Base-by-base conservation (phyloP, 1,140 invertebrate genomes). In the Zaprionus lachaisei region DNA sequence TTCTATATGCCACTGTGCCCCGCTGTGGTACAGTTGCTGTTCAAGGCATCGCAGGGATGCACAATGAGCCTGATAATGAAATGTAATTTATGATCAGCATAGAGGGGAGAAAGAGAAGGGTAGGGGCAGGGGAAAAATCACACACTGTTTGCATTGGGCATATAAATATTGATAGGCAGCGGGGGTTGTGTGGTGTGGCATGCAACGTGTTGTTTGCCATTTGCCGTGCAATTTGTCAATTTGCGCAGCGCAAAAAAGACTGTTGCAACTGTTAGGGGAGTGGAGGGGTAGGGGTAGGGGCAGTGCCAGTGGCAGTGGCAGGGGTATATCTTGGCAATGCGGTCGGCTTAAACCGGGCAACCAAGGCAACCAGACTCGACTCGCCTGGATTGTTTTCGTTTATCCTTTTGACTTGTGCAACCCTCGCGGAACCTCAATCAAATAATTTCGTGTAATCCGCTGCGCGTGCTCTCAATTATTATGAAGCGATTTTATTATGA, bases 401-500 rank as follows among this genome's bases (percentile, higher is more conserved):
- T 77, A 72, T 56, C 72, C 66, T 61, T 72, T 76, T 81, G 82
- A 81, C 75, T 84, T 85, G 68, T 63, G 63, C 60, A 44, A 79
- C 51, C 75, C 81, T 54, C 34, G 37, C 5, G 15, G 26, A 15
- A 22, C 44, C 76, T 57, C 76, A 63, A 82, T 86, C 72, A 86
- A 82, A 86, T 82, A 61, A 86, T 85, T 81, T 79, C 80, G 65
- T 86, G 83, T 85, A 83, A 85, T 86, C 82, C 83, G 55, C 51
- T 66, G 79, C 83, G 83, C 82, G 82, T 85, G 82, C 83, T 85
- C 79, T 83, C 83, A 85, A 85, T 85, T 86, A 85, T 86, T 69
- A 62, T 72, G 65, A 77, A 72, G 80, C 71, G 83, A 86, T 85
- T 83, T 79, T 14, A 22, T 51, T 24, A 28, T 66, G 24, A 65